A percentile compares a stretch with the other conserved stretches of the same genome.
Conservation (phyloP, 2,797 vertebrate genomes). For the Apogon hyalosoma region DNA sequence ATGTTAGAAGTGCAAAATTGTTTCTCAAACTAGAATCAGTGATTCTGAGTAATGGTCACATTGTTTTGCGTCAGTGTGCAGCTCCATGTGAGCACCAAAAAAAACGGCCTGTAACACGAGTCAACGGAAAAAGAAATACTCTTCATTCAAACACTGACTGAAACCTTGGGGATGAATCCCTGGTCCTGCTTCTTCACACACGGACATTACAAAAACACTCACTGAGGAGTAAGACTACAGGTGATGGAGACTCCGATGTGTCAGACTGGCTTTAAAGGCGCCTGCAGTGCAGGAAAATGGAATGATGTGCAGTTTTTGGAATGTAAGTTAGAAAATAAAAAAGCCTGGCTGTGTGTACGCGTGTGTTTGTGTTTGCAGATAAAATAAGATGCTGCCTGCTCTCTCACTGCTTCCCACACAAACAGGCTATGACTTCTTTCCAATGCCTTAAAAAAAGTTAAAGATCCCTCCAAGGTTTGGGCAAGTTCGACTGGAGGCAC, state of each 20-base stretch:
- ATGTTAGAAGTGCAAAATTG: constrained; percentile 1
- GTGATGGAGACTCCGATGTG: constrained; percentile 34
- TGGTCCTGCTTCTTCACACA: constrained; percentile 31
- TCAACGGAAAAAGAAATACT: background rate
- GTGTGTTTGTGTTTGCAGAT: constrained; percentile 14
- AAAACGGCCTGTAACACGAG: background rate
- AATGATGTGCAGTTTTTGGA: constrained; percentile 70
- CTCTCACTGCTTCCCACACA: constrained; percentile 42
- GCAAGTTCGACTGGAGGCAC: constrained; percentile 36
- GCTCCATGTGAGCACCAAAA: background rate
- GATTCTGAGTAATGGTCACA: background rate
- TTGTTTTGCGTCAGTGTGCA: background rate
- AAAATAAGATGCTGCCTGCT: constrained; percentile 36
- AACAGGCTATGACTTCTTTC: constrained; percentile 64
- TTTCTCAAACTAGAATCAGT: constrained; percentile 12
- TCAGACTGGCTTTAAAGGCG: constrained; percentile 45
- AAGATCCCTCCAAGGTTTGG: constrained; percentile 29
- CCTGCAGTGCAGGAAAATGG: constrained; percentile 43
- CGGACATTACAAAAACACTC: constrained; percentile 9
- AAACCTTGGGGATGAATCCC: constrained; percentile 33
- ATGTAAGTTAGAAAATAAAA: constrained; percentile 57
- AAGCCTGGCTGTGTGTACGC: constrained; percentile 21
- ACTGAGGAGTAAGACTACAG: constrained; percentile 12
- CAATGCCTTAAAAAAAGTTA: constrained; percentile 38
- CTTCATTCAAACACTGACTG: constrained; percentile 17